Conservation (phyloP, 2,797 vertebrate genomes). For the Enteromius trimaculatus region DNA sequence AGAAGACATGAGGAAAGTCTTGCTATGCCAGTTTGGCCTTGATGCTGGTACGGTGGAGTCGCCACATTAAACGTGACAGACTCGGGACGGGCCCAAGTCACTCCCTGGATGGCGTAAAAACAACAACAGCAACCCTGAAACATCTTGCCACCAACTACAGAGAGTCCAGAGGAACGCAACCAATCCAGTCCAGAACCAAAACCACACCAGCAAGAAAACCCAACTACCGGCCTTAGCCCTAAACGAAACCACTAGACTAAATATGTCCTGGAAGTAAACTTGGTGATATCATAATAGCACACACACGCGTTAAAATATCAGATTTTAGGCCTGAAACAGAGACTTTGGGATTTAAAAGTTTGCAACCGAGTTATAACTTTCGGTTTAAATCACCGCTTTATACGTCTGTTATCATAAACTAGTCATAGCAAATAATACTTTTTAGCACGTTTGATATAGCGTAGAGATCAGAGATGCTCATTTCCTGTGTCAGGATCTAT, state of each 20-base stretch:
- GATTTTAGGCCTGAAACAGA: background rate
- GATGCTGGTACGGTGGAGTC: slow-evolving; percentile 5
- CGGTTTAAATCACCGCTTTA: background rate
- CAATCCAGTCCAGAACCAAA: background rate
- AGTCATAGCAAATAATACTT: background rate
- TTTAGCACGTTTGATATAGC: background rate
- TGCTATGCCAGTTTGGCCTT: slow-evolving; percentile 16
- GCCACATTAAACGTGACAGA: slow-evolving; percentile 9
- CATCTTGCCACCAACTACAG: background rate
- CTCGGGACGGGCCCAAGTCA: slow-evolving; percentile 12
- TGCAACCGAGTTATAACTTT: too few relatives aligned
- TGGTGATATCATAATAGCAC: background rate
- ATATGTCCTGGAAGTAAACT: background rate
- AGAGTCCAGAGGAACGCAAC: background rate
- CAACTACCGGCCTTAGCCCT: background rate
- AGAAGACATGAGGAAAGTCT: slow-evolving; percentile 46
- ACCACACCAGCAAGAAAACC: background rate
- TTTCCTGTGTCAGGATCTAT: background rate
- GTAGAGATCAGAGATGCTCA: background rate
- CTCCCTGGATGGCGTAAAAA: slow-evolving; percentile 11
- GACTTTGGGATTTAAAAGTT: background rate
- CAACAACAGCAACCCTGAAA: background rate
- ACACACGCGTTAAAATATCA: background rate
- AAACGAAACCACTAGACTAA: background rate
- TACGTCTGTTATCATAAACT: background rate